Percentiles rank a stretch among this genome's conserved stretches.
These are phyloP conservation scores for Bombus affinis DNA, from an alignment of 1,140 invertebrate species.

Conservation along the genomic window DNA sequence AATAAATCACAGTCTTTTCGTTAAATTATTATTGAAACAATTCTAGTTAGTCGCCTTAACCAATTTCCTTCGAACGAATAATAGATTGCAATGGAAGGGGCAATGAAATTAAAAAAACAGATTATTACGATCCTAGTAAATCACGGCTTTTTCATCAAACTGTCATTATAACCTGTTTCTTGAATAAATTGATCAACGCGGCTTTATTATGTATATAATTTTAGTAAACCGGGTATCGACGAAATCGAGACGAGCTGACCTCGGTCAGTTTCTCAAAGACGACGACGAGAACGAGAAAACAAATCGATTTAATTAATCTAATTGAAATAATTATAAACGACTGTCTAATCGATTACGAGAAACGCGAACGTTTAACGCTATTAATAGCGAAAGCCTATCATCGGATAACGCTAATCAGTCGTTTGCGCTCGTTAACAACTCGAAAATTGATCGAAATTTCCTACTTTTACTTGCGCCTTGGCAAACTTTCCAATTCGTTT, in stretches of 20 bases:
- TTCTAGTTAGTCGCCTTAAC: too few species aligned
- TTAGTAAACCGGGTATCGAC: not conserved
- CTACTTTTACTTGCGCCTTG: not conserved
- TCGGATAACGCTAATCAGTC: not conserved
- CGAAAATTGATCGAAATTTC: not conserved
- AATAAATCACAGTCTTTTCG: too few species aligned
- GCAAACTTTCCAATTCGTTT: not conserved
- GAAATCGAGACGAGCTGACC: too few species aligned
- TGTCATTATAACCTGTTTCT: not conserved
- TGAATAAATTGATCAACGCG: not conserved
- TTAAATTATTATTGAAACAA: too few species aligned
- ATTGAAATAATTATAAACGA: too few species aligned
- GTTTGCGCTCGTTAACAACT: not conserved
- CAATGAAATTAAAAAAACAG: not conserved
- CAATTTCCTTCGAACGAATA: too few species aligned
- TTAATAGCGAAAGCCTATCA: not conserved
- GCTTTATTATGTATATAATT: not conserved
- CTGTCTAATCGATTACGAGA: not conserved
- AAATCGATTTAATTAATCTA: not conserved
- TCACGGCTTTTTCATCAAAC: not conserved
- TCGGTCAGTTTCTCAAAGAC: too few species aligned
- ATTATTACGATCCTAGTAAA: not conserved
- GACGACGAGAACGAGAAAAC: not conserved
- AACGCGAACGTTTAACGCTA: not conserved
- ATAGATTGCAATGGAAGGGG: not conserved